These are phyloP conservation scores for Macquaria australasica DNA, from an alignment of 2,113 vertebrate species.

Conservation along the genomic window DNA sequence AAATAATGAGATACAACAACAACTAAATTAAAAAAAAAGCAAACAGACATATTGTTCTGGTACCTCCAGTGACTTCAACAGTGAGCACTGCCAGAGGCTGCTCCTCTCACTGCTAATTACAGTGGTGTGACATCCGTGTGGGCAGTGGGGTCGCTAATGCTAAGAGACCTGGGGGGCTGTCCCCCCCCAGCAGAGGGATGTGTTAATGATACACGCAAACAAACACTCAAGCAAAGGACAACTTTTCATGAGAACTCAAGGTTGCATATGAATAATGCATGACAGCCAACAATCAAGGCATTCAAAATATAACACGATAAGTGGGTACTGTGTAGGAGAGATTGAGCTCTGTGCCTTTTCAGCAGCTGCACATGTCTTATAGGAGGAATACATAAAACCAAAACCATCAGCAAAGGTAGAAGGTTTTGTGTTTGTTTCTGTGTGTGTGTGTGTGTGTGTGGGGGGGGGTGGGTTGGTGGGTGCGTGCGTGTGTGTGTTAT, in stretches of 20 bases:
- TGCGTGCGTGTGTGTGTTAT: conserved; percentile 20
- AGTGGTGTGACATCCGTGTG: conserved; percentile 72
- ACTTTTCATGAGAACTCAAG: conserved; percentile 46
- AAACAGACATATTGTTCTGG: conserved; percentile 57
- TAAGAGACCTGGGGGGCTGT: conserved; percentile 64
- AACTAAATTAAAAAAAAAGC: conserved; percentile 27
- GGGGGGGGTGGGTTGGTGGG: too few species aligned
- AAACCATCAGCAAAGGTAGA: neutral
- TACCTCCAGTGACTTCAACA: conserved; percentile 55
- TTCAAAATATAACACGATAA: conserved; percentile 52
- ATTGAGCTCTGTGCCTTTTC: conserved; percentile 16
- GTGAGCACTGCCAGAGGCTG: conserved; percentile 58
- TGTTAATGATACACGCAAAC: conserved; percentile 75
- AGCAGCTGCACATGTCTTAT: conserved; percentile 10
- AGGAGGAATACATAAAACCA: conserved; percentile 5
- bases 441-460: conserved; percentile 11
- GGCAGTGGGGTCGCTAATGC: conserved; percentile 66
- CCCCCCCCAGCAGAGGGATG: conserved; percentile 44
- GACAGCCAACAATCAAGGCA: conserved; percentile 55
- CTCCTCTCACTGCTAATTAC: conserved; percentile 75
- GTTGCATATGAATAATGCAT: conserved; percentile 71
- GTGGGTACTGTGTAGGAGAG: conserved; percentile 55
- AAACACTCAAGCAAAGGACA: conserved; percentile 66
- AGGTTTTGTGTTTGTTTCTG: conserved; percentile 22
- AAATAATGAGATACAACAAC: conserved; percentile 74